Percentiles rank a stretch among this genome's conserved stretches.
Conservation (phyloP, 2,888 invertebrate species). For the Dryobotodes eremita region DNA sequence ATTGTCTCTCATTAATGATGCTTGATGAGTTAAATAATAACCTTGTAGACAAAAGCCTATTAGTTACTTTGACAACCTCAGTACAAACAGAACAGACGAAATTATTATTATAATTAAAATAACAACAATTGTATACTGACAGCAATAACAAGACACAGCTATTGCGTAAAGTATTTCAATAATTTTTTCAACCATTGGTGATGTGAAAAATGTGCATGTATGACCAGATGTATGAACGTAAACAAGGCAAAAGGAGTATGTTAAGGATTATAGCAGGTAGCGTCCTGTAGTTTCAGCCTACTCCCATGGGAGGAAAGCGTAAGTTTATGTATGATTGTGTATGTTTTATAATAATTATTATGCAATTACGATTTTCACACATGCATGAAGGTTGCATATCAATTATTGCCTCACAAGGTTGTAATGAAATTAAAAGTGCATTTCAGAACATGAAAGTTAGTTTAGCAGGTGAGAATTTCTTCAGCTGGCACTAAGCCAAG, state of each 20-base stretch:
- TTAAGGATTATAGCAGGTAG: too few relatives aligned
- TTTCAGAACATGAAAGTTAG: slow-evolving; percentile 6
- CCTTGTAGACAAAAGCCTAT: too few relatives aligned
- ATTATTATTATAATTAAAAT: too few relatives aligned
- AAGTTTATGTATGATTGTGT: too few relatives aligned
- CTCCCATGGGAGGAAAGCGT: too few relatives aligned
- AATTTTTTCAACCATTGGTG: not conserved
- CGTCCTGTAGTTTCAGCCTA: too few relatives aligned
- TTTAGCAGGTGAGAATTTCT: slow-evolving; percentile 51
- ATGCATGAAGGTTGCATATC: slow-evolving; percentile 33
- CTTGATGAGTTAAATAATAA: too few relatives aligned
- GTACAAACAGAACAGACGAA: slow-evolving; percentile 2
- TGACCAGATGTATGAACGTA: too few relatives aligned
- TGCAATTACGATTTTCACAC: slow-evolving; percentile 26
- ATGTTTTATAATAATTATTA: slow-evolving; percentile 13
- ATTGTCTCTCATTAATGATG: too few relatives aligned
- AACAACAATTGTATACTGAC: slow-evolving; percentile 6
- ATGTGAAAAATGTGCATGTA: too few relatives aligned
- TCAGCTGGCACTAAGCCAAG: slow-evolving; percentile 29
- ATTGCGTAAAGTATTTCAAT: slow-evolving; percentile 16
- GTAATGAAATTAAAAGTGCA: slow-evolving; percentile 13
- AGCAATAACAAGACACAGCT: slow-evolving; percentile 7
- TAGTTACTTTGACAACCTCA: slow-evolving; percentile 3
- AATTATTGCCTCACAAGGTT: slow-evolving; percentile 21
- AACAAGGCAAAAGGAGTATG: too few relatives aligned